Evolutionary conservation across 2,113 vertebrate genomes (phyloP), one percentile per base, ranked within the genome.

Genomic region (Steatornis caripensis): DNA sequence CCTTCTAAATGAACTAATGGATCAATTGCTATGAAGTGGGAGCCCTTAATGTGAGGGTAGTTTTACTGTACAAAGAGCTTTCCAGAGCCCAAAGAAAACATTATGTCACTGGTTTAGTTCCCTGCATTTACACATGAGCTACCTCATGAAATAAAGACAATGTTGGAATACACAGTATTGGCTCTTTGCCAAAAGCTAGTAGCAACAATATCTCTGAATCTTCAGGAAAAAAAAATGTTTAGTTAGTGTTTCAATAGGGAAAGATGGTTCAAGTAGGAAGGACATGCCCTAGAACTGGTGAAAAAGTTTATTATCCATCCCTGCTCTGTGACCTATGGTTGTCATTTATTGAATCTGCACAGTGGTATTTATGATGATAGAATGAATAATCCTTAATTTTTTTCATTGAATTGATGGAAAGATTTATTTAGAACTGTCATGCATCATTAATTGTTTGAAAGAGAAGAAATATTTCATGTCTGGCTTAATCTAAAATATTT

Each of bases 101-200:
- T 60, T 57, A 21, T 2, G 0, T 55, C 15, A 15, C 30, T 0
- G 0, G 14, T 71, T 70, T 36, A 29, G 34, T 36, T 87, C 41
- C 80, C 45, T 48, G 8, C 13, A 9, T 65, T 65, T 53, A 15
- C 0, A 2, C 19, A 4, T 79, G 19, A 72, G 8, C 27, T 57
- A 24, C 24, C 13, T 84, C 75, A 72, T 15, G 36, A 62, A 81
- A 58, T 55, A 79, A 39, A 43, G 4, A 11, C 11, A 43, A 1
- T 27, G 4, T 15, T 91, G 23, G 46, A 75, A 74, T 45, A 36
- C 10, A 12, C 1, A 2, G 6, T 55, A 12, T 8, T 2, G 5
- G 7, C 26, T 70, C 81, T 80, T 78, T 32, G 6, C 16, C 37
- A 78, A 70, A 55, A 18, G 2, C 22, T 81, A 29, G 3, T 34